Evolutionary conservation across 2,113 vertebrate genomes (phyloP), one percentile per base, ranked within the genome.

Genomic region (Carlito syrichta): DNA sequence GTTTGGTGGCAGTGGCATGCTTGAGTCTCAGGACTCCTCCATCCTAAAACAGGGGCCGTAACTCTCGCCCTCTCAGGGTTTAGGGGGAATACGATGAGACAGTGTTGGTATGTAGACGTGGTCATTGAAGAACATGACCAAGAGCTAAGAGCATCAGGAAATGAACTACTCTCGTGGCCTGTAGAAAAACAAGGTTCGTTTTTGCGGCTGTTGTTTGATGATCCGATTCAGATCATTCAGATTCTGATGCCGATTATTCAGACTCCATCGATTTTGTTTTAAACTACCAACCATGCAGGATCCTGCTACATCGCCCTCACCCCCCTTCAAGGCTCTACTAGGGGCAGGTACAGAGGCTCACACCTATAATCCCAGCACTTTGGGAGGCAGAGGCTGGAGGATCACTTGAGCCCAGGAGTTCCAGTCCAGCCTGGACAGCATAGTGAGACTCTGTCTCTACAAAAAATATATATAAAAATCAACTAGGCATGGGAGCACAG

Each of bases 71-170:
- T 90, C 35, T 16, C 5, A 76, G 30, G 20, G 16, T 52, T 63
- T 92, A 19, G 35, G n/a, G 10, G 83, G 6, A 83, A 32, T 38
- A 83, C 84, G 86, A 62, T 8, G 19, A 63, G 69, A 78, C 4
- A 23, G 1, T 8, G 8, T 52, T 16, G 66, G 3, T 20, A 40
- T 2, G 20, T 16, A 23, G 35, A 23, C 9, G 1, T 30, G 22
- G 50, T 74, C 79, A 35, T 3, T 69, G 22, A 14, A 5, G 48
- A 19, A 30, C 30, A 74, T 43, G 6, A n/a, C 27, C 35, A 14
- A 73, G 30, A 74, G 8, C 23, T 35, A 89, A 5, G 4, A 38
- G 35, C 35, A n/a, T 40, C 8, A 63, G 30, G 23, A 56, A 85
- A 56, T 12, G 6, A 69, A 56, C 16, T 2, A 3, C 56, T 25